A percentile compares a stretch with the other conserved stretches of the same genome.
Evolutionary conservation across 2,888 invertebrate species (phyloP).

Genomic region (Mythimna loreyi): DNA sequence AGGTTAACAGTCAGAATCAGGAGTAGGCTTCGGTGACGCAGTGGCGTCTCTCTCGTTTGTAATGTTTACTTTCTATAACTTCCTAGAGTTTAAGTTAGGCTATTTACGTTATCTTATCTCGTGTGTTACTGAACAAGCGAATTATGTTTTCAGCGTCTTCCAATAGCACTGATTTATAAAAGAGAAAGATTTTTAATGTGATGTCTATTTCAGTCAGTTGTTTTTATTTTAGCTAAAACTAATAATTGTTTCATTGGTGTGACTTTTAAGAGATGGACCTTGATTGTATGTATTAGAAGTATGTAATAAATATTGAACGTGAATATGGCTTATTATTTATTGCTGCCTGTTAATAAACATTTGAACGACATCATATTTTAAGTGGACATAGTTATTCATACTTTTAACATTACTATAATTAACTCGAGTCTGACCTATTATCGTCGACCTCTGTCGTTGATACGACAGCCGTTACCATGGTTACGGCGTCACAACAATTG

Average conservation of each 20-base stretch:
- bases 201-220: constrained; percentile 84
- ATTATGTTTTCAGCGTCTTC: constrained; percentile 84
- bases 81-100: constrained; percentile 68
- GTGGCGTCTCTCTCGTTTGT: constrained; percentile 55
- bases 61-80: constrained; percentile 58
- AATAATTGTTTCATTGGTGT: constrained; percentile 83
- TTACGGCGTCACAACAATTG: constrained; percentile 87
- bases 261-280: constrained; percentile 84
- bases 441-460: constrained; percentile 24
- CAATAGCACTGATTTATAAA: constrained; percentile 81
- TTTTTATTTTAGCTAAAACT: constrained; percentile 78
- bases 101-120: constrained; percentile 68
- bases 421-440: constrained; percentile 25
- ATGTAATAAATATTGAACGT: constrained; percentile 87
- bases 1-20: constrained; percentile 70
- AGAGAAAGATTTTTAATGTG: constrained; percentile 73
- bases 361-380: neutral
- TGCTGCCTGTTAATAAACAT: constrained; percentile 4
- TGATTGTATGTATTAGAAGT: constrained; percentile 88
- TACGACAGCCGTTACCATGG: constrained; percentile 74
- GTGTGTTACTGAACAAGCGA: constrained; percentile 68
- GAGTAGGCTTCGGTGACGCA: constrained; percentile 71
- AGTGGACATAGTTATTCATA: constrained; percentile 3
- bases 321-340: constrained; percentile 70
- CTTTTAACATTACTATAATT: constrained; percentile 10